Conservation (phyloP, 2,797 vertebrate species). For the Australoheros facetus region DNA sequence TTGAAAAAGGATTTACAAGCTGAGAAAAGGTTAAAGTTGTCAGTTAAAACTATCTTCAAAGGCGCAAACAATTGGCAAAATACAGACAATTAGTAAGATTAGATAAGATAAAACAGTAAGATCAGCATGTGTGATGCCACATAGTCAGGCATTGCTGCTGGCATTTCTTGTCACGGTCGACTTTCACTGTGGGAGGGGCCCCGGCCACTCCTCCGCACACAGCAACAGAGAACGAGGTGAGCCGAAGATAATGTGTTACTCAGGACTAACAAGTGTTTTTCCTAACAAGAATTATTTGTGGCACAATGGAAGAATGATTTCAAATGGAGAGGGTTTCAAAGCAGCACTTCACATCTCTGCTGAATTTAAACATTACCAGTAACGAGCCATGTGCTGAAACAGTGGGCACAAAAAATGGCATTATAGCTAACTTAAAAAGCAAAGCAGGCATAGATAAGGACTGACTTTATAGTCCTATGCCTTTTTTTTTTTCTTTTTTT, state of each 20-base stretch:
- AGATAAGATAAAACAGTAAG: not conserved
- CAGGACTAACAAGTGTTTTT: not conserved
- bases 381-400: not conserved
- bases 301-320: not conserved
- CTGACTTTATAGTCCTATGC: not conserved
- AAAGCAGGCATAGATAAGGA: too few relatives aligned
- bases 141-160: not conserved
- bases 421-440: too few relatives aligned
- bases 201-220: not conserved
- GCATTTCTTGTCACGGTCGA: not conserved
- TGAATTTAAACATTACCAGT: not conserved
- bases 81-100: not conserved
- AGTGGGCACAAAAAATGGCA: not conserved
- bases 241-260: not conserved
- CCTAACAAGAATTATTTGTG: not conserved
- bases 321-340: not conserved
- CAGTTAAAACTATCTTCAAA: not conserved
- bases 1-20: too few relatives aligned
- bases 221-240: not conserved
- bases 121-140: not conserved
- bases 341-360: not conserved
- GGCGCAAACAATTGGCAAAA: not conserved
- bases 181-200: not conserved
- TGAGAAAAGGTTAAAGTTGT: not conserved
- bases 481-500: not conserved